Evolutionary conservation across 2,888 invertebrate species (phyloP), one percentile per base, ranked within the genome.

Genomic region (Mythimna ferrago): DNA sequence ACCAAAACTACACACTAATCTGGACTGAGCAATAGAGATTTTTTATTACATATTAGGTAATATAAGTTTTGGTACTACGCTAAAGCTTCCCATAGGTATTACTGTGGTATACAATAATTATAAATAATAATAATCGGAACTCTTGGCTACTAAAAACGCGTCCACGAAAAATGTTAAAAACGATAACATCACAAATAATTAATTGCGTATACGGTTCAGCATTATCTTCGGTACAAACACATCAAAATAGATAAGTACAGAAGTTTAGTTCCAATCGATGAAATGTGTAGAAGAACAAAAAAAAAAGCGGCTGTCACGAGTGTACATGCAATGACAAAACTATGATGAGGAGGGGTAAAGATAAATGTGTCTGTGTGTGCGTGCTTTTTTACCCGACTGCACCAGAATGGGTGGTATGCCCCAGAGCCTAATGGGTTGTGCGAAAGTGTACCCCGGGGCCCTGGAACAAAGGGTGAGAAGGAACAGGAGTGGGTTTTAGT

Each of bases 141-240:
- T 41, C 4, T 26, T 38, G 1, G 14, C 21, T 35, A 48, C 7
- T 2, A 57, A n/a, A 38, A 58, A 38, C 6, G 6, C 21, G 0
- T 76, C 16, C n/a, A 3, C 21, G 4, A 16, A 38, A n/a, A 35
- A 67, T 53, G 1, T n/a, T 19, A 7, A 32, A 61, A 44, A 54
- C 19, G 10, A 57, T 51, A 41, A 14, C 14, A 35, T 26, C 32
- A 53, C 1, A 53, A 75, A 76, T 53, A 58, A 76, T 73, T 53
- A 53, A 80, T 63, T 61, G 35, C 38, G 32, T 80, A 72, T 80
- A 73, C 54, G 51, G 48, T 63, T 48, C 48, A 48, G 48, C 48
- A 48, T 48, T 78, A 70, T 69, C 57, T 44, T 81, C 60, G 54
- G 53, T 62, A 80, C 14, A 62, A 21, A 67, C 57, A 58, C 16